Conservation (phyloP, 1,140 invertebrate genomes). For the Tetramorium parvispinum region DNA sequence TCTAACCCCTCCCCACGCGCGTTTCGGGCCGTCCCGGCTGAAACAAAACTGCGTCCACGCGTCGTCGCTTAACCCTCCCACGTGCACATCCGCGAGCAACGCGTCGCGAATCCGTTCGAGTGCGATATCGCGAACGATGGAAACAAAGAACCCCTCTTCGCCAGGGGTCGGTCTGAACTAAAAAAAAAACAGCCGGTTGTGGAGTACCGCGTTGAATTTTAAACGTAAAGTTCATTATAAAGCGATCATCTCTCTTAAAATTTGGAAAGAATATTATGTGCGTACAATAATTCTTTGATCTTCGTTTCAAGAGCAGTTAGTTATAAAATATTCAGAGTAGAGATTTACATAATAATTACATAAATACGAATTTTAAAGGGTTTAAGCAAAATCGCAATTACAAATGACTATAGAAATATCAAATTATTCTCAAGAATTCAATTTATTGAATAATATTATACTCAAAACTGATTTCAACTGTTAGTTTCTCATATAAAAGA, state of each 20-base stretch:
- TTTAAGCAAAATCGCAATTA: neutral
- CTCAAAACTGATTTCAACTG: neutral
- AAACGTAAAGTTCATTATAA: neutral
- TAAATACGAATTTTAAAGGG: neutral
- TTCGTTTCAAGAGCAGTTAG: neutral
- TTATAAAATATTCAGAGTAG: neutral
- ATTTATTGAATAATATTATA: neutral
- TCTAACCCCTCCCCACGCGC: neutral
- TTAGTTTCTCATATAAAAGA: neutral
- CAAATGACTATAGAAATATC: neutral
- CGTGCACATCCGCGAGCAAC: constrained; percentile 51
- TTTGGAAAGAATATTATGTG: neutral
- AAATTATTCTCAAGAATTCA: neutral
- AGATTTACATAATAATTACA: neutral
- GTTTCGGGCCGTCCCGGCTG: neutral
- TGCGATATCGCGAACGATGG: constrained; percentile 63
- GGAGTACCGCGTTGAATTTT: neutral
- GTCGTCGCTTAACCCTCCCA: constrained; percentile 65
- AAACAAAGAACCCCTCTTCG: constrained; percentile 52
- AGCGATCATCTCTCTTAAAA: neutral
- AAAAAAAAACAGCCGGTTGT: neutral
- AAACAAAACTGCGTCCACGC: constrained; percentile 49
- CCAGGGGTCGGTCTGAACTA: neutral
- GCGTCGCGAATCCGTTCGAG: constrained; percentile 51
- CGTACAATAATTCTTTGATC: neutral